phyloP scores from a whole-genome alignment of 2,797 vertebrate genomes.

The Molossus alvarezi region DNA sequence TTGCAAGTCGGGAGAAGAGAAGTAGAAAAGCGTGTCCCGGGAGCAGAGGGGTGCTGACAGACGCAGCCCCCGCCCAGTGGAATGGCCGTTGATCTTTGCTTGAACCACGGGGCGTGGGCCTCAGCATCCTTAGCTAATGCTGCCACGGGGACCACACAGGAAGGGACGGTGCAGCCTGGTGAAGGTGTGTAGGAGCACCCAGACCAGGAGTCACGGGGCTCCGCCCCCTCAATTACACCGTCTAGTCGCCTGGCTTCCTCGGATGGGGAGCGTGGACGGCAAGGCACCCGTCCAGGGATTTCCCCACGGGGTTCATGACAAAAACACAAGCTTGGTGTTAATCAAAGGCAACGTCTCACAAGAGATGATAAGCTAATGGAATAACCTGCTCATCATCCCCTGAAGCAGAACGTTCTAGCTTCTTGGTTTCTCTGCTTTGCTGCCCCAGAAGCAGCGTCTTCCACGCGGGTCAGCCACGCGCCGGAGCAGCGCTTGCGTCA shows the following conservation, averaged over 20 bases:
- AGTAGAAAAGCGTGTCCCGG: fast-evolving
- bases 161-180: neutral
- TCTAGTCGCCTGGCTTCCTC: fast-evolving
- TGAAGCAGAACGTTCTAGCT: neutral
- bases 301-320: neutral
- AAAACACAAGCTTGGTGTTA: neutral
- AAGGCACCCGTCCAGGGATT: fast-evolving
- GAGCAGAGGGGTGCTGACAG: fast-evolving
- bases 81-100: fast-evolving
- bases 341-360: neutral
- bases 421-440: neutral
- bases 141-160: neutral
- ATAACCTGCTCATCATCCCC: fast-evolving
- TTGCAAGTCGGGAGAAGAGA: neutral
- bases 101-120: fast-evolving
- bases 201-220: fast-evolving
- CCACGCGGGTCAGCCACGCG: fast-evolving
- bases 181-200: neutral
- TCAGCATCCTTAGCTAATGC: neutral
- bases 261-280: neutral
- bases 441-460: neutral
- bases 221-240: no score
- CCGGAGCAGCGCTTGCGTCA: fast-evolving
- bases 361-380: neutral
- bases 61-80: fast-evolving